These are phyloP conservation scores for Volucella bombylans DNA, from an alignment of 2,888 invertebrate genomes.

Conservation along the genomic window DNA sequence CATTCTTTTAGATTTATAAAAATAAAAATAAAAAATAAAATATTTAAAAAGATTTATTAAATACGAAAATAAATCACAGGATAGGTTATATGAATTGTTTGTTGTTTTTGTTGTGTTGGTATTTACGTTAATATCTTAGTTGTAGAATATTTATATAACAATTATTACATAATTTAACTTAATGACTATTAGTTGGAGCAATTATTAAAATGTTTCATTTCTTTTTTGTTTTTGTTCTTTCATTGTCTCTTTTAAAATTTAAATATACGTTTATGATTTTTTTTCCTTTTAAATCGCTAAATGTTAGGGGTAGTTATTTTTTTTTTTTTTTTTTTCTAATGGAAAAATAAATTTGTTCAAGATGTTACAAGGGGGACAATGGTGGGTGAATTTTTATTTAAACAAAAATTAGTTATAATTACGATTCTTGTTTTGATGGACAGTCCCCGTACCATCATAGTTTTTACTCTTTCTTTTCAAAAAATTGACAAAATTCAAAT, in stretches of 20 bases:
- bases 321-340: slow-evolving; percentile 15
- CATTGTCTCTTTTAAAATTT: slow-evolving; percentile 17
- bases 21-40: slow-evolving; percentile 43
- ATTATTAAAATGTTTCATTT: slow-evolving; percentile 12
- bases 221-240: slow-evolving; percentile 20
- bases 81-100: slow-evolving; percentile 65
- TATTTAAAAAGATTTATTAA: slow-evolving; percentile 67
- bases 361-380: slow-evolving; percentile 36
- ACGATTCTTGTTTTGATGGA: background rate
- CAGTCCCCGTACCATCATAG: background rate
- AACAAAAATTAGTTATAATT: slow-evolving; percentile 7
- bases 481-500: slow-evolving; percentile 29
- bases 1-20: slow-evolving; percentile 50
- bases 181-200: slow-evolving; percentile 73
- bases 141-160: slow-evolving; percentile 67
- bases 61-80: slow-evolving; percentile 74
- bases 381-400: slow-evolving; percentile 30
- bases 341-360: slow-evolving; percentile 57
- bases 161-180: slow-evolving; percentile 72
- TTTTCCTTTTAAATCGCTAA: slow-evolving; percentile 14
- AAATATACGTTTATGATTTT: slow-evolving; percentile 10
- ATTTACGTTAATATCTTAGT: slow-evolving; percentile 62
- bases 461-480: slow-evolving; percentile 19
- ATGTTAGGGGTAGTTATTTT: slow-evolving; percentile 10
- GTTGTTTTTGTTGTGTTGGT: slow-evolving; percentile 40